These are phyloP conservation scores for Amphipoea lucens DNA, from an alignment of 2,888 invertebrate species.

Conservation along the genomic window DNA sequence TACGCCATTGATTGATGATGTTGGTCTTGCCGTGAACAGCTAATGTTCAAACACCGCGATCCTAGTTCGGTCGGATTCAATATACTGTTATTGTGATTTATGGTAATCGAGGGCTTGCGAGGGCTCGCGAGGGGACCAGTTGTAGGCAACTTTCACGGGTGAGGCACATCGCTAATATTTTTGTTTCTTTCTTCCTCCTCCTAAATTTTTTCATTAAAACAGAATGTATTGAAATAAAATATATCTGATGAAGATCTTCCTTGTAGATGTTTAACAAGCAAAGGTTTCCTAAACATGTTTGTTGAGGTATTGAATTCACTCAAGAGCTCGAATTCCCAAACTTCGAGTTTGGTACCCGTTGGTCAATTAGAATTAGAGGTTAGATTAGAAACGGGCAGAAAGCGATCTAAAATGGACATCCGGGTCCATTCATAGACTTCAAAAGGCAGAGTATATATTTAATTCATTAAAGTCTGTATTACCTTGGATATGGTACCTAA, in stretches of 20 bases:
- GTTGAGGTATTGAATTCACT: constrained; percentile 15
- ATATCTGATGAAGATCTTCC: background rate
- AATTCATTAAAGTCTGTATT: background rate
- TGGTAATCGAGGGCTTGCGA: constrained; percentile 50
- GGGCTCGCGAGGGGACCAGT: constrained; percentile 27
- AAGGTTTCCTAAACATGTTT: background rate
- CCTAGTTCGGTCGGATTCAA: constrained; percentile 46
- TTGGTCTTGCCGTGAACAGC: constrained; percentile 14
- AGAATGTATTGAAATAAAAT: background rate
- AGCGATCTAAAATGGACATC: background rate
- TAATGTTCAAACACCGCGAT: constrained; percentile 45
- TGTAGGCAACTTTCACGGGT: constrained; percentile 32
- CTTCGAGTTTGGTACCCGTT: background rate
- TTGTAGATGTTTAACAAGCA: background rate
- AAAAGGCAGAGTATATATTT: background rate
- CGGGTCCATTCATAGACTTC: background rate
- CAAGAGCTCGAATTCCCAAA: constrained; percentile 10
- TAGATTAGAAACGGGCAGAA: background rate
- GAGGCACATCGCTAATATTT: constrained; percentile 15
- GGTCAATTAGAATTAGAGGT: constrained; percentile 27
- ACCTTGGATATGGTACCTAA: background rate
- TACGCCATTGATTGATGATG: constrained; percentile 40
- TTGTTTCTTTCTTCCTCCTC: background rate
- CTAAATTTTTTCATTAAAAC: background rate
- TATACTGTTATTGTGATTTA: constrained; percentile 64